Conservation (phyloP, 2,113 vertebrate genomes). For the Embiotoca jacksoni region DNA sequence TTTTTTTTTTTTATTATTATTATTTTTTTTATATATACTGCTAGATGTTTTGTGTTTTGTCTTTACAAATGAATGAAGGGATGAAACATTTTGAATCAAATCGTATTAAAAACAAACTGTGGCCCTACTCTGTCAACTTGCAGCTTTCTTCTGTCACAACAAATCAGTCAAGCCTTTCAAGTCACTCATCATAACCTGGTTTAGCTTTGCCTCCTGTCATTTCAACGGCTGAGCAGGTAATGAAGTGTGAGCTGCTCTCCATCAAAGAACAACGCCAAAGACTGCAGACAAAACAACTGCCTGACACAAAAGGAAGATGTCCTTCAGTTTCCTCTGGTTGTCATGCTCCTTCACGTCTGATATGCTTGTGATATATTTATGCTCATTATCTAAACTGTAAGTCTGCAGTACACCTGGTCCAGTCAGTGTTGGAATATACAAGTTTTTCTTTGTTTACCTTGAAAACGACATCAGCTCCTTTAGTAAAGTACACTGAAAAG, state of each 20-base stretch:
- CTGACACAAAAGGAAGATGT: constrained; percentile 1
- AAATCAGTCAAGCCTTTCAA: constrained; percentile 1
- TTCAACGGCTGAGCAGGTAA: not conserved
- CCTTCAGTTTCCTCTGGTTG: constrained; percentile 23
- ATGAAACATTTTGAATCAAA: constrained; percentile 2
- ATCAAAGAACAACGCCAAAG: constrained; percentile 30
- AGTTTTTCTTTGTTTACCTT: not conserved
- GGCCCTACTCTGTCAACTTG: not conserved
- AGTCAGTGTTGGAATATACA: not conserved
- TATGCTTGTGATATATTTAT: constrained; percentile 6
- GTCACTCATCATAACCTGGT: not conserved
- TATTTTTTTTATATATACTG: too few species aligned
- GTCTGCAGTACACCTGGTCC: not conserved
- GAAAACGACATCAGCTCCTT: not conserved
- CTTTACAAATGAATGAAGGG: not conserved
- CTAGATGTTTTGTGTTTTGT: not conserved
- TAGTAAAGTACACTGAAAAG: too few species aligned
- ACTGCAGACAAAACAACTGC: constrained; percentile 34
- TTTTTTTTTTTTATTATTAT: too few species aligned
- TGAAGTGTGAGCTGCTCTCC: constrained; percentile 38
- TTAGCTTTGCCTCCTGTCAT: constrained; percentile 5
- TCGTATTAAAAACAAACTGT: not conserved
- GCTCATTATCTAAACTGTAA: not conserved
- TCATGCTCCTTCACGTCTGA: not conserved
- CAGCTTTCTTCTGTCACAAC: constrained; percentile 11